A percentile compares a stretch with the other conserved stretches of the same genome.
phyloP scores from a whole-genome alignment of 2,888 invertebrate genomes.

The Rutpela maculata region DNA sequence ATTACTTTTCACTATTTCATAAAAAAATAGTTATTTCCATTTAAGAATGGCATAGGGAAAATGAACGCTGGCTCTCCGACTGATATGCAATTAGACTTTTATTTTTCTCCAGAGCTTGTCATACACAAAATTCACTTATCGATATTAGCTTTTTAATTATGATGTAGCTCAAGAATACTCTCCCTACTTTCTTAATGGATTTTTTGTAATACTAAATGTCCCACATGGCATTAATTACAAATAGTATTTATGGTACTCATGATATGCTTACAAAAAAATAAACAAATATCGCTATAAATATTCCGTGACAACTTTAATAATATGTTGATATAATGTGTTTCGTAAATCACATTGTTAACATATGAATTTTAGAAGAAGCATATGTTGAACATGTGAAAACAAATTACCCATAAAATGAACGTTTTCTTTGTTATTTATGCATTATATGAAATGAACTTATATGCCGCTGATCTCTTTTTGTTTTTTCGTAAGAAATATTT shows the following conservation, averaged over 20 bases:
- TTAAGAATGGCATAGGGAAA: too few relatives aligned
- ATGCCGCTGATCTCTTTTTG: neutral
- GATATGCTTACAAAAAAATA: slow-evolving; percentile 22
- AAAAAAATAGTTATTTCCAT: too few relatives aligned
- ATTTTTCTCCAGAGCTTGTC: neutral
- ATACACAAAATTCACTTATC: neutral
- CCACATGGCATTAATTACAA: slow-evolving; percentile 26
- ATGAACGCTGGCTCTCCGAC: too few relatives aligned
- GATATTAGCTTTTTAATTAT: neutral
- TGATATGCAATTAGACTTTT: neutral
- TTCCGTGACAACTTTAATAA: slow-evolving; percentile 32
- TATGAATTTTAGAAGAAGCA: slow-evolving; percentile 36
- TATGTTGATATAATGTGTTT: slow-evolving; percentile 34
- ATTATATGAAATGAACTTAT: slow-evolving; percentile 1
- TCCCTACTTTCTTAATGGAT: slow-evolving; percentile 33
- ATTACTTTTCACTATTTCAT: too few relatives aligned
- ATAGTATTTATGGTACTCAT: slow-evolving; percentile 16
- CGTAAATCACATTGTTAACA: slow-evolving; percentile 52
- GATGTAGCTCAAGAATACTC: neutral
- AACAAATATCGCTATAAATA: slow-evolving; percentile 33
- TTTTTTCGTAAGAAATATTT: neutral
- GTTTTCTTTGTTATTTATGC: slow-evolving; percentile 3
- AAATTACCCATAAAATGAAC: slow-evolving; percentile 29
- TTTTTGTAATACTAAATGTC: slow-evolving; percentile 28
- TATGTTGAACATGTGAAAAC: slow-evolving; percentile 26